Conservation (phyloP, 2,888 invertebrate genomes). For the Coenonympha glycerion region DNA sequence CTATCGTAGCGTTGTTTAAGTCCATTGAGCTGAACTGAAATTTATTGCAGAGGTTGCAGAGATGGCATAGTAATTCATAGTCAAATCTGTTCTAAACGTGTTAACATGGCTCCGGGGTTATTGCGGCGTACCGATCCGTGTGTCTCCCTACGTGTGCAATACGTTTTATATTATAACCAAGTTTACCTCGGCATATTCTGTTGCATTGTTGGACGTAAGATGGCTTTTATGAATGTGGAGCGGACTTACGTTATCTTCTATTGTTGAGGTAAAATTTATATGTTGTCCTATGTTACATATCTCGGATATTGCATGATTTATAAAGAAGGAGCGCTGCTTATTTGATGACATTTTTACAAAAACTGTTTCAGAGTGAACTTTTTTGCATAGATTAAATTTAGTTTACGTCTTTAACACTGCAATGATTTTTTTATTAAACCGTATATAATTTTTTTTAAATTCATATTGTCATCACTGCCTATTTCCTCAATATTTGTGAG, state of each 20-base stretch:
- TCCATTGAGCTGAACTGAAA: constrained; percentile 50
- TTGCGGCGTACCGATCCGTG: constrained; percentile 58
- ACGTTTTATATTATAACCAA: constrained; percentile 11
- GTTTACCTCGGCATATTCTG: constrained; percentile 2
- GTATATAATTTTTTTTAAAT: too few relatives aligned
- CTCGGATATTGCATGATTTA: neutral
- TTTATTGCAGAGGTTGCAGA: constrained; percentile 55
- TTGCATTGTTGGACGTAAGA: constrained; percentile 8
- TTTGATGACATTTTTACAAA: neutral
- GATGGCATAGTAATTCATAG: constrained; percentile 66
- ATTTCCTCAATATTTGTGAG: too few relatives aligned
- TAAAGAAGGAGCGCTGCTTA: neutral
- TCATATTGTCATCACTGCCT: too few relatives aligned
- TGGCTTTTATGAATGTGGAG: constrained; percentile 2
- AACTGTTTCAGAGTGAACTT: neutral
- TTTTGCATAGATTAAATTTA: too few relatives aligned
- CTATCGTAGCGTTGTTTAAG: constrained; percentile 40
- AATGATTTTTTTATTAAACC: too few relatives aligned
- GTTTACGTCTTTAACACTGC: too few relatives aligned
- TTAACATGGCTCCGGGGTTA: constrained; percentile 64
- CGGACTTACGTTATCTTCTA: neutral
- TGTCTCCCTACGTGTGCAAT: constrained; percentile 29
- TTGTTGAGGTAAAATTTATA: neutral
- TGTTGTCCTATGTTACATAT: neutral
- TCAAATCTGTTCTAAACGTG: constrained; percentile 67